Base-by-base conservation (phyloP, 2,113 vertebrate genomes). In the Hippoglossus stenolepis region DNA sequence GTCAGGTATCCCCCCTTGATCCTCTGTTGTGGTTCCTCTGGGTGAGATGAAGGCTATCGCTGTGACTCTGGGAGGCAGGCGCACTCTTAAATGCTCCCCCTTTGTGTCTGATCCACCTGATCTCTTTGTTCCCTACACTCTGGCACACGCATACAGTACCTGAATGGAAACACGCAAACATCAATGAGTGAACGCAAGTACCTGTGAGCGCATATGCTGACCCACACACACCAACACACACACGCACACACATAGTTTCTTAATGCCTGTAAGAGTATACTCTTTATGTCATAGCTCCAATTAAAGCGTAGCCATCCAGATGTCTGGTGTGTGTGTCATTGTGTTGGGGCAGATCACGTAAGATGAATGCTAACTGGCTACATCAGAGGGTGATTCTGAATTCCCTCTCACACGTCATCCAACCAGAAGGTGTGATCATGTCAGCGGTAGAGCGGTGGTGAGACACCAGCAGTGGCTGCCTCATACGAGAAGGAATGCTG, bases 11-110 rank as follows among this genome's bases (percentile, higher is more conserved):
- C 79, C 79, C 31, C 62, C 82, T 65, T 69, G 67, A 65, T 70
- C 61, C 82, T 94, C 75, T 92, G 89, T 92, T 94, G 93, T 93
- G 93, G 94, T 93, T 90, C 82, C 85, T 86, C 79, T 84, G 85
- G 90, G 86, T 89, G 86, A 92, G 91, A 94, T 92, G 89, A 92
- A 93, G 91, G 87, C 65, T 90, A 92, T 92, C 91, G 83, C 83
- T 76, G 83, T 90, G 89, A 90, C 92, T 86, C 85, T 66, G 85
- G 87, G 81, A 85, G 89, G 85, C 86, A 89, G 79, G 70, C 69
- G 35, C 66, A 70, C 79, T 85, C 89, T 83, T 75, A 83, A 89
- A 87, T 45, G 66, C 70, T 79, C 72, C 68, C 69, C 80, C 71
- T 84, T 49, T 70, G 51, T 75, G 74, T 88, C 71, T 89, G 74